phyloP scores from a whole-genome alignment of 1,140 invertebrate species.

The Centruroides sculpturatus region DNA sequence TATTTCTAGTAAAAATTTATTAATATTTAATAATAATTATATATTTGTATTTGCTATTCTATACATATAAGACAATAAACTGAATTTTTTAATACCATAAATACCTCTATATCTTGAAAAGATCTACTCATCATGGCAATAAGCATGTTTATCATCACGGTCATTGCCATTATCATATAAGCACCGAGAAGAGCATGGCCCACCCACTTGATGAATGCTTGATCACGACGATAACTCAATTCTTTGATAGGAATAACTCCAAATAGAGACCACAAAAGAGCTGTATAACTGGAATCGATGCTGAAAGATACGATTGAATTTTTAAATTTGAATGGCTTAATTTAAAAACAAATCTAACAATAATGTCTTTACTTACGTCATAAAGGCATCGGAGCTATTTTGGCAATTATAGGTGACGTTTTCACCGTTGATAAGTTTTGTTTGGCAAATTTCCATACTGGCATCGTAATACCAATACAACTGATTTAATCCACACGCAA shows the following conservation, averaged over 20 bases:
- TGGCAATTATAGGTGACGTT: conserved; percentile 13
- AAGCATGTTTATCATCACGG: conserved; percentile 44
- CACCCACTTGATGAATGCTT: conserved; percentile 21
- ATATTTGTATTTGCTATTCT: no score
- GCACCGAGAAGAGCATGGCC: conserved; percentile 31
- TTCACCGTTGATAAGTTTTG: conserved; percentile 17
- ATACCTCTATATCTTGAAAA: conserved; percentile 41
- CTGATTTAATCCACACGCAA: conserved; percentile 35
- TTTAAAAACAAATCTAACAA: neutral
- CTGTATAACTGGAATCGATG: conserved; percentile 36
- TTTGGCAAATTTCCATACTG: conserved; percentile 16
- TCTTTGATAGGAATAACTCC: conserved; percentile 23
- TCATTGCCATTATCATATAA: conserved; percentile 39
- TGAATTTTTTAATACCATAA: neutral
- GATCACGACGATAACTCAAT: conserved; percentile 16
- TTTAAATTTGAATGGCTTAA: neutral
- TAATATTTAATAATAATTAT: no score
- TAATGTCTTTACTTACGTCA: conserved; percentile 21
- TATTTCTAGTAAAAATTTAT: no score
- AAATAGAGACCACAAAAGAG: conserved; percentile 41
- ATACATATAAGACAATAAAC: no score
- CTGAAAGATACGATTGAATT: conserved; percentile 22
- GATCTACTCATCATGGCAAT: conserved; percentile 45
- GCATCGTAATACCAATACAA: conserved; percentile 42
- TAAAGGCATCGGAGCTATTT: conserved; percentile 23